These are phyloP conservation scores for Toxotes chatareus DNA, from an alignment of 2,113 vertebrate species.

Conservation along the genomic window DNA sequence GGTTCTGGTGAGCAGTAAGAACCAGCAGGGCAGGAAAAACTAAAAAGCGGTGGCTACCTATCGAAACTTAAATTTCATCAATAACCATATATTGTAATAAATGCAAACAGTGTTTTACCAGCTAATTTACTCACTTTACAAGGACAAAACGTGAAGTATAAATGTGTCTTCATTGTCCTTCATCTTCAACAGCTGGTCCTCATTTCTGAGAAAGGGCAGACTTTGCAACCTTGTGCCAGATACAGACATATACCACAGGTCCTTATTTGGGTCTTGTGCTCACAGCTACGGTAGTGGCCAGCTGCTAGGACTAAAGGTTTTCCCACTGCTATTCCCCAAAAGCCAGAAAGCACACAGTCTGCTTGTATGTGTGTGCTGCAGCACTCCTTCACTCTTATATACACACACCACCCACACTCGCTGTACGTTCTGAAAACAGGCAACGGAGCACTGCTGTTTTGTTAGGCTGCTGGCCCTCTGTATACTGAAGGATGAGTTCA, in stretches of 20 bases:
- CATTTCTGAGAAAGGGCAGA: slow-evolving; percentile 56
- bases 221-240: slow-evolving; percentile 69
- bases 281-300: slow-evolving; percentile 70
- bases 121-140: slow-evolving; percentile 38
- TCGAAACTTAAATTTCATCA: too few relatives aligned
- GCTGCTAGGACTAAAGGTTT: slow-evolving; percentile 73
- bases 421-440: slow-evolving; percentile 56
- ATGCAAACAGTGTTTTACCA: not conserved
- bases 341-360: slow-evolving; percentile 61
- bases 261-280: slow-evolving; percentile 78
- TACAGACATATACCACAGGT: slow-evolving; percentile 69
- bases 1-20: not conserved
- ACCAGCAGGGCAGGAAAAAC: not conserved
- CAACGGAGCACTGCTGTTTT: slow-evolving; percentile 54
- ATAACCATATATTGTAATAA: not conserved
- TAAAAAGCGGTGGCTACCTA: not conserved
- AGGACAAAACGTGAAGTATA: slow-evolving; percentile 26
- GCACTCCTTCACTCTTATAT: slow-evolving; percentile 55
- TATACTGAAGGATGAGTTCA: slow-evolving; percentile 70
- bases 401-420: slow-evolving; percentile 68
- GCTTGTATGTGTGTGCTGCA: slow-evolving; percentile 42
- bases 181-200: slow-evolving; percentile 68
- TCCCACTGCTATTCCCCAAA: slow-evolving; percentile 60
- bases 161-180: slow-evolving; percentile 44
- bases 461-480: slow-evolving; percentile 57